These are phyloP conservation scores for Nyctalus aviator DNA, from an alignment of 2,797 vertebrate genomes.

Conservation along the genomic window DNA sequence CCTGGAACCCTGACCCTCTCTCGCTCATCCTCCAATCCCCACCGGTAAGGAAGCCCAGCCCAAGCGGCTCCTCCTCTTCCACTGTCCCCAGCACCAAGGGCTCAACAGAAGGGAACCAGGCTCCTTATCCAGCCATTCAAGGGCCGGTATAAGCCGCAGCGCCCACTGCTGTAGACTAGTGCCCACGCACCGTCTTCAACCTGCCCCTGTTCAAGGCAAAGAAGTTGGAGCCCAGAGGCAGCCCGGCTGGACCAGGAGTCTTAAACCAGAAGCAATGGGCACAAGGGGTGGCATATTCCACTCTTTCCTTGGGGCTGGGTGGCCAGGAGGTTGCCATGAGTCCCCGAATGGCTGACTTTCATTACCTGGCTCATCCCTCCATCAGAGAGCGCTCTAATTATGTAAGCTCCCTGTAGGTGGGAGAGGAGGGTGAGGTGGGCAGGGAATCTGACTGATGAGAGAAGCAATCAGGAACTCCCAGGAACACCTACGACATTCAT, in stretches of 20 bases:
- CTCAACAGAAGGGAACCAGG: background rate
- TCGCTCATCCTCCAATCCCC: background rate
- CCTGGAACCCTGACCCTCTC: background rate
- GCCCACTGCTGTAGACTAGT: background rate
- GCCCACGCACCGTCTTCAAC: background rate
- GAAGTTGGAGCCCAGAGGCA: background rate
- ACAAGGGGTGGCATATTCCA: too few relatives aligned
- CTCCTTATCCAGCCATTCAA: background rate
- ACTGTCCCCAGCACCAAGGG: background rate
- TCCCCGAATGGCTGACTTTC: constrained; percentile 66
- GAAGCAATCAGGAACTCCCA: background rate
- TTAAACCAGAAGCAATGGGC: background rate
- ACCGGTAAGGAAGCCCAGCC: background rate
- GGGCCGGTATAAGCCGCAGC: background rate
- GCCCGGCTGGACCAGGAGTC: background rate
- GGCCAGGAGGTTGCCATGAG: constrained; percentile 2
- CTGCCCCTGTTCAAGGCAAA: background rate
- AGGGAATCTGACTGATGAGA: background rate
- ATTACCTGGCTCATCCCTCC: constrained; percentile 48
- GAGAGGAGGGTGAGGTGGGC: background rate
- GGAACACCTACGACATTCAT: background rate
- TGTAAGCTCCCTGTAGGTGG: background rate
- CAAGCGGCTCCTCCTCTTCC: background rate
- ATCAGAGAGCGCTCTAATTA: constrained; percentile 35
- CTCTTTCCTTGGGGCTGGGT: background rate